These are phyloP conservation scores for Pseudomugil tenellus DNA, from an alignment of 2,797 vertebrate genomes.

Conservation along the genomic window DNA sequence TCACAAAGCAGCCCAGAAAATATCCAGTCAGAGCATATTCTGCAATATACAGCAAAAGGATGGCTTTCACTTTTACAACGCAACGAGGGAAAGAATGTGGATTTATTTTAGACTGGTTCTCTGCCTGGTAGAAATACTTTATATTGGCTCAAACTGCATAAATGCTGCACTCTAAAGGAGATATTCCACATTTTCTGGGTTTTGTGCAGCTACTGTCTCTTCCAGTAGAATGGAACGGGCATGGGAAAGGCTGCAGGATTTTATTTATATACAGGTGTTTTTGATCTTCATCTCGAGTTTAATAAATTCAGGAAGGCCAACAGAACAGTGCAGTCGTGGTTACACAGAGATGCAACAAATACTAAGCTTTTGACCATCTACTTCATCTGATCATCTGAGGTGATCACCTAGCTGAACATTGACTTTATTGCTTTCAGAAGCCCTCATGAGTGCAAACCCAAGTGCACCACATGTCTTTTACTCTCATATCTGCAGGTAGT, in stretches of 20 bases:
- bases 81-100: not conserved
- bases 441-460: constrained; percentile 25
- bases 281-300: too few species aligned
- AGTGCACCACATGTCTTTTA: constrained; percentile 21
- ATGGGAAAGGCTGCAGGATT: not conserved
- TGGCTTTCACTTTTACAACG: not conserved
- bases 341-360: constrained; percentile 29
- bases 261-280: constrained; percentile 19
- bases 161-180: not conserved
- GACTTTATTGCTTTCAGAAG: constrained; percentile 35
- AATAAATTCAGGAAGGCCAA: constrained; percentile 17
- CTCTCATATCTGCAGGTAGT: not conserved
- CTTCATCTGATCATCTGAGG: constrained; percentile 9
- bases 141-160: not conserved
- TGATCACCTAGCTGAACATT: constrained; percentile 10
- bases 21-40: not conserved
- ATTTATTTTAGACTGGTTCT: not conserved
- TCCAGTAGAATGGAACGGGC: not conserved
- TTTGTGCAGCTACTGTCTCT: not conserved
- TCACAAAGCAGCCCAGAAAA: not conserved
- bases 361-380: constrained; percentile 2
- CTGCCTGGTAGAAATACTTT: not conserved
- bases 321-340: constrained; percentile 14
- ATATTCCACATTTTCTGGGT: not conserved
- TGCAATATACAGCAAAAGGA: not conserved